Percentiles rank a stretch among this genome's conserved stretches.
These are phyloP conservation scores for Bombus pyrosoma DNA, from an alignment of 1,140 invertebrate species.

Conservation along the genomic window DNA sequence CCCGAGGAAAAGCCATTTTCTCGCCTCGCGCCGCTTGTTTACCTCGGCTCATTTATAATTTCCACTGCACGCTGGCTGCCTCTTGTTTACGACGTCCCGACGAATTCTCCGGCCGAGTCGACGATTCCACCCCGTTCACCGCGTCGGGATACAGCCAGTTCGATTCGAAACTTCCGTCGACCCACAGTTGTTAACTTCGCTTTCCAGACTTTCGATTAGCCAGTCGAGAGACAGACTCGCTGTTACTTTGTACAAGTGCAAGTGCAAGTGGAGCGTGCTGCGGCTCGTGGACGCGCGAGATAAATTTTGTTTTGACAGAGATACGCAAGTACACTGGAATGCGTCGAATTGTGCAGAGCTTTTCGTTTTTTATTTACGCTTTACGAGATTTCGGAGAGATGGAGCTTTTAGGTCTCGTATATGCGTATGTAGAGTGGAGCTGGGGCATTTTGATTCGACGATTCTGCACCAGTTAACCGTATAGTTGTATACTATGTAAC, in stretches of 20 bases:
- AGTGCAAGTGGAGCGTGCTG: background rate
- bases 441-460: too few relatives aligned
- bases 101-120: conserved; percentile 24
- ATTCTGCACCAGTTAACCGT: too few relatives aligned
- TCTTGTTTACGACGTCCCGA: conserved; percentile 41
- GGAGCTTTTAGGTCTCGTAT: too few relatives aligned
- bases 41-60: conserved; percentile 61
- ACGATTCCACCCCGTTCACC: background rate
- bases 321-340: too few relatives aligned
- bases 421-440: too few relatives aligned
- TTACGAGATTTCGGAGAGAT: too few relatives aligned
- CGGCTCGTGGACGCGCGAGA: background rate
- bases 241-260: too few relatives aligned
- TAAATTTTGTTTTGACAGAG: background rate
- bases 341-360: too few relatives aligned
- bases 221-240: background rate
- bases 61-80: conserved; percentile 44
- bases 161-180: background rate
- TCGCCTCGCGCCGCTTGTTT: conserved; percentile 61
- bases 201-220: conserved; percentile 22
- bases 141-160: background rate
- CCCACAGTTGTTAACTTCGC: conserved; percentile 27
- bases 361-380: too few relatives aligned
- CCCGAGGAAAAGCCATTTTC: conserved; percentile 60
- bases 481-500: too few relatives aligned